Conservation (phyloP, 2,797 vertebrate species). For the Fistularia commersonii region DNA sequence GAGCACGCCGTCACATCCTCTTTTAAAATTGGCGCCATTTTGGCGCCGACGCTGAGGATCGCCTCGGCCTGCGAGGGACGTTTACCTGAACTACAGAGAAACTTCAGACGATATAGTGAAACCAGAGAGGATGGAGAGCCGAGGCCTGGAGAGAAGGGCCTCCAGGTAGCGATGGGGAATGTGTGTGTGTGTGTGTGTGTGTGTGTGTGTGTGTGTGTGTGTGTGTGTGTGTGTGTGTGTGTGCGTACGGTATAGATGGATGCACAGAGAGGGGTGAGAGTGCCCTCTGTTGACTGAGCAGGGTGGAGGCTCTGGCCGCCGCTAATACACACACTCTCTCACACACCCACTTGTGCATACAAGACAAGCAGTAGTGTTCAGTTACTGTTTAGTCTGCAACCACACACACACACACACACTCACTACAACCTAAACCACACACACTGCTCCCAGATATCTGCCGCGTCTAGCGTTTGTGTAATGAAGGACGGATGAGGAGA, state of each 20-base stretch:
- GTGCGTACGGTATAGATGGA: slow-evolving; percentile 6
- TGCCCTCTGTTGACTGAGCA: slow-evolving; percentile 62
- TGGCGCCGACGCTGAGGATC: slow-evolving; percentile 1
- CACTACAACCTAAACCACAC: background rate
- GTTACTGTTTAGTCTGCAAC: slow-evolving; percentile 24
- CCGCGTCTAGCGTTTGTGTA: slow-evolving; percentile 11
- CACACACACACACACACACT: slow-evolving; percentile 2
- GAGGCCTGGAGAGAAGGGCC: slow-evolving; percentile 18
- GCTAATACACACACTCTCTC: slow-evolving; percentile 2
- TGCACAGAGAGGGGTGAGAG: slow-evolving; percentile 44
- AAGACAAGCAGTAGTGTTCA: slow-evolving; percentile 8
- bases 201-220: slow-evolving; percentile 6
- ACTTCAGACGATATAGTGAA: slow-evolving; percentile 28
- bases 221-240: slow-evolving; percentile 12
- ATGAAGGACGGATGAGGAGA: slow-evolving; percentile 13
- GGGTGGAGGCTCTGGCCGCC: slow-evolving; percentile 7
- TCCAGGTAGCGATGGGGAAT: slow-evolving; percentile 2
- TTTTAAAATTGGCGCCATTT: slow-evolving; percentile 13
- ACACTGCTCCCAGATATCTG: background rate
- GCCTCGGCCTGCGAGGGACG: too few species aligned
- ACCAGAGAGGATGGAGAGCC: slow-evolving; percentile 31
- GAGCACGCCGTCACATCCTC: too few species aligned
- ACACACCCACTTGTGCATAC: too few species aligned
- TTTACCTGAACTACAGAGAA: slow-evolving; percentile 15
- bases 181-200: slow-evolving; percentile 4